Conservation (phyloP, 2,797 vertebrate genomes). For the Sarcophilus harrisii region DNA sequence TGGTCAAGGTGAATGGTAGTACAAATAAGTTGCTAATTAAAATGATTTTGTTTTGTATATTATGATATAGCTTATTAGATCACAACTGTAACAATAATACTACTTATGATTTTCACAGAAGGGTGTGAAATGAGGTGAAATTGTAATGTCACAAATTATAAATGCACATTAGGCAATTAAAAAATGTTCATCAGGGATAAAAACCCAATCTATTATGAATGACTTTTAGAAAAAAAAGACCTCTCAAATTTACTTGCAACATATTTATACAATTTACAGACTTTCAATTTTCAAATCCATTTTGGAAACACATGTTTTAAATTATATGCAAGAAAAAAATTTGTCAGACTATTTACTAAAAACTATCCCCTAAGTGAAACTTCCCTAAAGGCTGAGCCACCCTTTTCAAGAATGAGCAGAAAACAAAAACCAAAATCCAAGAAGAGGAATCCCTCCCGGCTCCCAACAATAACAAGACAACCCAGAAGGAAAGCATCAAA, state of each 20-base stretch:
- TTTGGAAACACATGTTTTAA: constrained; percentile 12
- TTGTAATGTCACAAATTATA: constrained; percentile 18
- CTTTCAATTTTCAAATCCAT: constrained; percentile 38
- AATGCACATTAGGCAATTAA: constrained; percentile 22
- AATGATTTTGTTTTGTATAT: background rate
- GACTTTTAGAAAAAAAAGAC: background rate
- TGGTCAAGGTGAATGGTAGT: constrained; percentile 19
- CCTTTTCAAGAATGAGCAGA: constrained; percentile 36
- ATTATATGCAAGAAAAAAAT: background rate
- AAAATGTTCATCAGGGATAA: background rate
- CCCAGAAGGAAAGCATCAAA: background rate
- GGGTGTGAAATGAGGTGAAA: constrained; percentile 1
- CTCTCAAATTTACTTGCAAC: background rate
- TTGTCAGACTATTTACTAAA: constrained; percentile 27
- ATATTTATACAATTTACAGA: constrained; percentile 34
- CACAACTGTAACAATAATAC: constrained; percentile 19
- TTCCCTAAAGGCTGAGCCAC: constrained; percentile 28
- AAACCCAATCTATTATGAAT: background rate
- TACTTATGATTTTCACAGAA: constrained; percentile 22
- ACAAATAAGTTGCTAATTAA: constrained; percentile 39
- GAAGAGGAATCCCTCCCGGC: background rate
- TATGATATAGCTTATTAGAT: constrained; percentile 31
- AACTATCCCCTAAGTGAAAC: constrained; percentile 48
- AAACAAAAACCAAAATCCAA: constrained; percentile 50
- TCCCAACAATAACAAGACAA: constrained; percentile 8